phyloP scores from a whole-genome alignment of 2,888 invertebrate genomes.

The Pandemis corylana region DNA sequence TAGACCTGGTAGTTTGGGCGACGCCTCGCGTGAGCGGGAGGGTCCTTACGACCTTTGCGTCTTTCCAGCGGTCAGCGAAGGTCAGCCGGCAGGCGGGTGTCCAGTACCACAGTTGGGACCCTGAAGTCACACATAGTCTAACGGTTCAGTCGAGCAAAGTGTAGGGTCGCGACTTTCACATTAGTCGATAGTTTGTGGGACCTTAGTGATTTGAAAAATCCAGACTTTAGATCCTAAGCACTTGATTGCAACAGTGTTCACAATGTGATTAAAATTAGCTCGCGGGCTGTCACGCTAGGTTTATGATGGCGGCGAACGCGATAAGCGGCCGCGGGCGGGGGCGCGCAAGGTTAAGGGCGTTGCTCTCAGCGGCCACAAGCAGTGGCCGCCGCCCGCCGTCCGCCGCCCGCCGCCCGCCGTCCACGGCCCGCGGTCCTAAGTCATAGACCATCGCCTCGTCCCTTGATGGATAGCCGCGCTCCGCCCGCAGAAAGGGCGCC shows the following conservation, averaged over 20 bases:
- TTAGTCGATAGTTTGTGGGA: not conserved
- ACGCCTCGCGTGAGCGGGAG: not conserved
- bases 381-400: not conserved
- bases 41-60: not conserved
- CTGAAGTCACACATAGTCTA: not conserved
- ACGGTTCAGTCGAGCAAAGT: too few species aligned
- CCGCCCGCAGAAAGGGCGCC: not conserved
- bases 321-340: constrained; percentile 31
- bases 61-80: not conserved
- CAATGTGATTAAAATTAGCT: constrained; percentile 20
- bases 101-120: too few species aligned
- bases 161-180: not conserved
- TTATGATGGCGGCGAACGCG: not conserved
- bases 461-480: constrained; percentile 3
- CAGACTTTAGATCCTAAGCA: not conserved
- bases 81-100: not conserved
- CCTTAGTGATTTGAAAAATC: not conserved
- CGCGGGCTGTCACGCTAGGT: constrained; percentile 22
- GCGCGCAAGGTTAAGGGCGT: constrained; percentile 43
- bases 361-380: constrained; percentile 29
- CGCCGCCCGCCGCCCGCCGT: not conserved
- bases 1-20: too few species aligned
- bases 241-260: constrained; percentile 4
- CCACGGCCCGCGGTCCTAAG: too few species aligned
- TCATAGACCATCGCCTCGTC: not conserved